These are phyloP conservation scores for Diogma glabrata DNA, from an alignment of 2,888 invertebrate genomes.

Conservation along the genomic window DNA sequence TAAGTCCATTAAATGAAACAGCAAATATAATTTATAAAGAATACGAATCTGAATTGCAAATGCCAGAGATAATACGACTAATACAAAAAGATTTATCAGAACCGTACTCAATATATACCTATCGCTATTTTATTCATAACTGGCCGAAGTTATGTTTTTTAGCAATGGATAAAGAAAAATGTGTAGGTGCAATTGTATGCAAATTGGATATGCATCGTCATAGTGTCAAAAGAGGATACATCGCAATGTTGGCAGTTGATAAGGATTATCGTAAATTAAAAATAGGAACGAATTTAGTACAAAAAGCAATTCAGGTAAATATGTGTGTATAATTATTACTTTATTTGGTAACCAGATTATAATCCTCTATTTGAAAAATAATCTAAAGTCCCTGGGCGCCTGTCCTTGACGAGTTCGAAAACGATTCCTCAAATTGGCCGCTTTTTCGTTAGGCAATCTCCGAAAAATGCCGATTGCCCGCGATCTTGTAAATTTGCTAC, in stretches of 20 bases:
- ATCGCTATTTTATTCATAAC: slow-evolving; percentile 99
- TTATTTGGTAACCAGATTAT: no score
- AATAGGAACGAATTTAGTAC: slow-evolving; percentile 77
- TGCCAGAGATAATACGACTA: slow-evolving; percentile 97
- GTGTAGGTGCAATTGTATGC: slow-evolving; percentile 98
- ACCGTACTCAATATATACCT: slow-evolving; percentile 99
- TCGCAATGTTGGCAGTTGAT: slow-evolving; percentile 98
- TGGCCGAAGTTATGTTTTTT: slow-evolving; percentile 99
- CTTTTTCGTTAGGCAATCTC: no score
- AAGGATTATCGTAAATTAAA: slow-evolving; percentile 85
- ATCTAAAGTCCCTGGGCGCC: no score
- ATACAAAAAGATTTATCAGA: slow-evolving; percentile 98
- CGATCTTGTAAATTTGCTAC: no score
- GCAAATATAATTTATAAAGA: slow-evolving; percentile 48
- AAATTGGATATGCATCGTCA: slow-evolving; percentile 89
- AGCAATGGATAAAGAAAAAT: slow-evolving; percentile 76
- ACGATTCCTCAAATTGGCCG: no score
- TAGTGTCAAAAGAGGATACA: slow-evolving; percentile 89
- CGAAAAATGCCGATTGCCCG: no score
- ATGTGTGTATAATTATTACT: no score
- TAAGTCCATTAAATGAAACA: no score
- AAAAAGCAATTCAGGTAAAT: slow-evolving; percentile 59
- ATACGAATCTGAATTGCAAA: slow-evolving; percentile 92
- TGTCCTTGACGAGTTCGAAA: no score
- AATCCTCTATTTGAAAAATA: no score